phyloP scores from a whole-genome alignment of 1,140 invertebrate genomes.

The Chymomyza costata region DNA sequence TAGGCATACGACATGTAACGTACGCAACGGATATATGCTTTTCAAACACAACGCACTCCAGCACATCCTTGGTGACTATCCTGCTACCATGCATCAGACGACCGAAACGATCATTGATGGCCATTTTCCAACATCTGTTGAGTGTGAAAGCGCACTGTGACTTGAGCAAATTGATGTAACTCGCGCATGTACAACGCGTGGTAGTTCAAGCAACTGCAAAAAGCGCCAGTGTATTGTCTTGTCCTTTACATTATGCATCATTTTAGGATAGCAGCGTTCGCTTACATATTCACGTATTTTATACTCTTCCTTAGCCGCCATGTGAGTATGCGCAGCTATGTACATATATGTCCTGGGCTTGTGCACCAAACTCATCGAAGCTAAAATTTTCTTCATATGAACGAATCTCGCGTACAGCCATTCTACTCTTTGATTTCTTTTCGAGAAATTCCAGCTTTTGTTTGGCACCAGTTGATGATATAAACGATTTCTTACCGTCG shows the following conservation, averaged over 20 bases:
- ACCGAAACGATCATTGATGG: constrained; percentile 96
- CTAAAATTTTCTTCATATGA: constrained; percentile 90
- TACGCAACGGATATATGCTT: constrained; percentile 92
- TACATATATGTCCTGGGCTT: constrained; percentile 91
- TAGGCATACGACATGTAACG: constrained; percentile 93
- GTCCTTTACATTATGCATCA: constrained; percentile 83
- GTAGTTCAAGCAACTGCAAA: constrained; percentile 88
- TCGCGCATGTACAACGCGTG: constrained; percentile 88
- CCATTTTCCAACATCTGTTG: constrained; percentile 92
- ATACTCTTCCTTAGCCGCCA: constrained; percentile 82
- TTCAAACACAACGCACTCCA: constrained; percentile 97
- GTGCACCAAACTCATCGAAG: constrained; percentile 79
- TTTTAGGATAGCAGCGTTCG: constrained; percentile 90
- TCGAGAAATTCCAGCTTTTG: constrained; percentile 84
- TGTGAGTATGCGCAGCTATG: constrained; percentile 86
- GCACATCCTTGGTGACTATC: constrained; percentile 86
- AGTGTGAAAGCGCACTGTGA: constrained; percentile 93
- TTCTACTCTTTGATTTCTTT: constrained; percentile 90
- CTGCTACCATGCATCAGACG: constrained; percentile 93
- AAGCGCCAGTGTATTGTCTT: constrained; percentile 96
- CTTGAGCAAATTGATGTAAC: constrained; percentile 90
- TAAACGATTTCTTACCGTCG: constrained; percentile 89
- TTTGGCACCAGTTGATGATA: constrained; percentile 85
- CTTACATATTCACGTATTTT: constrained; percentile 85
- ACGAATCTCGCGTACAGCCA: constrained; percentile 88